phyloP scores from a whole-genome alignment of 30 jellyfish, hydroid and myxozoan genomes.

The Hydra vulgaris region DNA sequence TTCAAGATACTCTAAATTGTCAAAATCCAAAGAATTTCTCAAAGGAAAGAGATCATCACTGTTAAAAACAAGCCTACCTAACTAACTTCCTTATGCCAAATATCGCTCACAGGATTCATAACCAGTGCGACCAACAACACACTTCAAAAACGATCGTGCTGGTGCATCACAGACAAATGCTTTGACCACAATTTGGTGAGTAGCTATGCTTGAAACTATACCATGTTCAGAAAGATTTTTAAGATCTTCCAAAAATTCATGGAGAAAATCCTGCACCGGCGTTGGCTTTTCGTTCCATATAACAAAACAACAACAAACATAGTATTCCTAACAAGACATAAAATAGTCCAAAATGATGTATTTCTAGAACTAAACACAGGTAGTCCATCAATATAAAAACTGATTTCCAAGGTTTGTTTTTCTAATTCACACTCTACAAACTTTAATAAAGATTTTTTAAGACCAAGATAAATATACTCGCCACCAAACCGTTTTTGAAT shows the following conservation, averaged over 20 bases:
- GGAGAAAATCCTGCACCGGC: neutral
- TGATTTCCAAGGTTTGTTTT: no score
- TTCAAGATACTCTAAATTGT: neutral
- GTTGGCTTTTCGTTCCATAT: neutral
- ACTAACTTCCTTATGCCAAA: slow-evolving; percentile 3
- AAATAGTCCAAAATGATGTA: no score
- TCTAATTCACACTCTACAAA: neutral
- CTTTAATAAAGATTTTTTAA: neutral
- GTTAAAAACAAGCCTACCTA: neutral
- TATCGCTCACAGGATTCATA: slow-evolving; percentile 37
- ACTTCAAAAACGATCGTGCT: slow-evolving; percentile 29
- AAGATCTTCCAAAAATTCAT: neutral
- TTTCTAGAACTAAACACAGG: no score
- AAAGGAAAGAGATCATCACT: neutral
- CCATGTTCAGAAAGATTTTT: neutral
- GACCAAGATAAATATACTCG: neutral
- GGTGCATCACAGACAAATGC: slow-evolving; percentile 27
- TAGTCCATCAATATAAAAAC: no score
- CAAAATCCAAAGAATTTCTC: neutral
- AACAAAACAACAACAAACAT: no score
- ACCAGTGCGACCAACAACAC: slow-evolving; percentile 14
- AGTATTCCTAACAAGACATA: no score
- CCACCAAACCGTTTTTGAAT: neutral
- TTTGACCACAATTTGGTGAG: neutral
- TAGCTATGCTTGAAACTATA: neutral